Evolutionary conservation across 2,888 invertebrate genomes (phyloP).

Genomic region (Hydrotaea diabolus): DNA sequence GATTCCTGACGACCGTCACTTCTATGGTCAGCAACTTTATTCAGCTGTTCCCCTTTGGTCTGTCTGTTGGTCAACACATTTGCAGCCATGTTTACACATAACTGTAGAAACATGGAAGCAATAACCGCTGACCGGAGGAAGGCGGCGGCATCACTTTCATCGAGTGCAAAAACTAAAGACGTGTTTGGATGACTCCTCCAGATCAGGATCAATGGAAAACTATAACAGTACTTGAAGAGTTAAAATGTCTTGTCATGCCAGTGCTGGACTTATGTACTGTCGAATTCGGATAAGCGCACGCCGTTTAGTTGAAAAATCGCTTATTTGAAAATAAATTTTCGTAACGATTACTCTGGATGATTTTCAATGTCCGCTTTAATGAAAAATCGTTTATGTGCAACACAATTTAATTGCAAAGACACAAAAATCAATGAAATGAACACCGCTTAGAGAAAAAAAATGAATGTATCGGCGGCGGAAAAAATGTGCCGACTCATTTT

Average conservation of each 20-base stretch:
- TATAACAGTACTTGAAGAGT: neutral
- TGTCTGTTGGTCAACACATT: slow-evolving; percentile 9
- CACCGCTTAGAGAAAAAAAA: too few relatives aligned
- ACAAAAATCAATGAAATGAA: too few relatives aligned
- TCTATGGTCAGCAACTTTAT: neutral
- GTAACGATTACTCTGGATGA: too few relatives aligned
- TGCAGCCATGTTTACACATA: slow-evolving; percentile 15
- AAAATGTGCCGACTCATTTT: too few relatives aligned
- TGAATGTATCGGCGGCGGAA: too few relatives aligned
- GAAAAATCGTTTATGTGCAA: too few relatives aligned
- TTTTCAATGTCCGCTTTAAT: too few relatives aligned
- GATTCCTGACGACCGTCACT: neutral
- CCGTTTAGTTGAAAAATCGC: too few relatives aligned
- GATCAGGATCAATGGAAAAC: neutral
- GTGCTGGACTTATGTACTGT: neutral
- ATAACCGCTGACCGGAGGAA: neutral
- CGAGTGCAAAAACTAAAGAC: neutral
- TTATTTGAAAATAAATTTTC: too few relatives aligned
- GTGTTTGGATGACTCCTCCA: neutral
- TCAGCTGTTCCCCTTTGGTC: slow-evolving; percentile 3
- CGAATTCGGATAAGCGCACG: too few relatives aligned
- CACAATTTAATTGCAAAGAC: too few relatives aligned
- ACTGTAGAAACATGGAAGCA: neutral
- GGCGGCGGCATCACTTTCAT: slow-evolving; percentile 15
- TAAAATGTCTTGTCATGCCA: too few relatives aligned